Conservation (phyloP, 2,888 invertebrate genomes). For the Drosophila anceps region DNA sequence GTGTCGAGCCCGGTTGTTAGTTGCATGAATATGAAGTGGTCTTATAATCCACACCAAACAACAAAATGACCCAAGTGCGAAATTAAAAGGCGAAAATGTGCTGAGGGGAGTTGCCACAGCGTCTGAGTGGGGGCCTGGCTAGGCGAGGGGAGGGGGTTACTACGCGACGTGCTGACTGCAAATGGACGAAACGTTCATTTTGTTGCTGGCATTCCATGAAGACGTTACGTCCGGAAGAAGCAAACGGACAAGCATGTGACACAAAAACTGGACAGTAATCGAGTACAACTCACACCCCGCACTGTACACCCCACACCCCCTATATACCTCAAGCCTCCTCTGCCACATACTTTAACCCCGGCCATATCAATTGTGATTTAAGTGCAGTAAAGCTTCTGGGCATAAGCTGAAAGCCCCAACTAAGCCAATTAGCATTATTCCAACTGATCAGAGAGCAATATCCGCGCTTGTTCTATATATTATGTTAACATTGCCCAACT, state of each 20-base stretch:
- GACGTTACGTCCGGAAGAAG: conserved; percentile 49
- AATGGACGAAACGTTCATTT: conserved; percentile 48
- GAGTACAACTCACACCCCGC: not conserved
- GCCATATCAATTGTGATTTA: conserved; percentile 6
- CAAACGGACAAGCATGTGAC: conserved; percentile 37
- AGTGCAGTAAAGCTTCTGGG: not conserved
- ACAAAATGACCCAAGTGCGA: conserved; percentile 83
- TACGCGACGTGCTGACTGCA: conserved; percentile 64
- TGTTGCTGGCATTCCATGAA: conserved; percentile 49
- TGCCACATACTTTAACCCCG: not conserved
- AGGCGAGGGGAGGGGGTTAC: not conserved
- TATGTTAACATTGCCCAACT: not conserved
- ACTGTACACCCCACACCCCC: not conserved
- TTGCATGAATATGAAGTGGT: conserved; percentile 83
- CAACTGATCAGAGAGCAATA: conserved; percentile 17
- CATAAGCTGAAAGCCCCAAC: not conserved
- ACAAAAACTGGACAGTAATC: conserved; percentile 24
- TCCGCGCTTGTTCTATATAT: not conserved
- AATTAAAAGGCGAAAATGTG: conserved; percentile 82
- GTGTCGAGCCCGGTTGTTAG: conserved; percentile 71
- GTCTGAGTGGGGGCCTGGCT: conserved; percentile 2
- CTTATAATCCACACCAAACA: conserved; percentile 83
- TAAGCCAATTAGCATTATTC: conserved; percentile 1
- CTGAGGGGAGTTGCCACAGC: conserved; percentile 31
- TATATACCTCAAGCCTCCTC: not conserved